Percentiles rank a stretch among this genome's conserved stretches.
These are phyloP conservation scores for Galaxea fascicularis DNA, from an alignment of 92 coral and sea anemone species.

Conservation along the genomic window DNA sequence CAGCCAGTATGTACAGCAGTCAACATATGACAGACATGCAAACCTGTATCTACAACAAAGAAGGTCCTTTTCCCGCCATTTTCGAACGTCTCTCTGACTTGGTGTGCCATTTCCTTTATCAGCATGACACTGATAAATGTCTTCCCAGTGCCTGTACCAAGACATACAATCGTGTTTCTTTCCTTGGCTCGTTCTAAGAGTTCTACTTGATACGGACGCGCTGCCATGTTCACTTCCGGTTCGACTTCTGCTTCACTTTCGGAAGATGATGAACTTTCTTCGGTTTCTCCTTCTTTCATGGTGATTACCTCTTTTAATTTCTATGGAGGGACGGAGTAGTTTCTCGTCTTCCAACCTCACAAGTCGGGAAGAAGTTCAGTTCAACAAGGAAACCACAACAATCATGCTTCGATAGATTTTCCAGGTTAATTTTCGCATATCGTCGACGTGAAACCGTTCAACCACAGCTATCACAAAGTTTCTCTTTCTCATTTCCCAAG, in stretches of 20 bases:
- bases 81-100: slow-evolving; percentile 62
- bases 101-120: slow-evolving; percentile 89
- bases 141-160: slow-evolving; percentile 98
- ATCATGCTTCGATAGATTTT: no score
- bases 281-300: not conserved
- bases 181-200: slow-evolving; percentile 75
- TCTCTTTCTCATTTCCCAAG: no score
- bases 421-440: no score
- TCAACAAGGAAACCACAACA: no score
- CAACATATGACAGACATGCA: no score
- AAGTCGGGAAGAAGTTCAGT: no score
- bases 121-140: slow-evolving; percentile 96
- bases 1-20: no score
- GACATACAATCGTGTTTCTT: slow-evolving; percentile 90
- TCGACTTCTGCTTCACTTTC: slow-evolving; percentile 22
- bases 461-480: no score
- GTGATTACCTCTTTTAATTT: no score
- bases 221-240: slow-evolving; percentile 13
- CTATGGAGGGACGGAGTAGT: no score
- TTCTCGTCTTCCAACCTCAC: no score
- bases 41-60: slow-evolving; percentile 95
- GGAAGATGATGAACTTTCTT: slow-evolving; percentile 3
- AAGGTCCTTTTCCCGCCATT: slow-evolving; percentile 91
- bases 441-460: no score
- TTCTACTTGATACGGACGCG: slow-evolving; percentile 94